These are phyloP conservation scores for Scortum barcoo DNA, from an alignment of 2,113 vertebrate species.

Conservation along the genomic window DNA sequence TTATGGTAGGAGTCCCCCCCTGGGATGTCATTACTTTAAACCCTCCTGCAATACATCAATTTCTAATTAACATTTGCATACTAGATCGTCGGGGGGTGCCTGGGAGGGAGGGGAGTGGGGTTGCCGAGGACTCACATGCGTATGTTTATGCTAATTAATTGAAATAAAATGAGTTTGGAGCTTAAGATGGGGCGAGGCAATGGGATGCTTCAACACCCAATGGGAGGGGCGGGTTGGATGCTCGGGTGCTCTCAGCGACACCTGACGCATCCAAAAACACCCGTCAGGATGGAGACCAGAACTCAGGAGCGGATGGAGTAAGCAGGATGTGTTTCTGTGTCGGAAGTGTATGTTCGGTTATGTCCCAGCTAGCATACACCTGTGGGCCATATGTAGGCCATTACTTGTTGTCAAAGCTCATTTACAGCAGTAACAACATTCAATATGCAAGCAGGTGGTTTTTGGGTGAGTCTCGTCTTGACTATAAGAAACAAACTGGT, in stretches of 20 bases:
- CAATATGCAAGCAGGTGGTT: neutral
- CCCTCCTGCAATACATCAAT: conserved; percentile 79
- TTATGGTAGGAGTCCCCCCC: conserved; percentile 53
- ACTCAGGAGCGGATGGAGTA: neutral
- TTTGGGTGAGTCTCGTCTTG: neutral
- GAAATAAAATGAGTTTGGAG: conserved; percentile 74
- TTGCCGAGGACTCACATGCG: neutral
- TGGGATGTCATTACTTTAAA: conserved; percentile 78
- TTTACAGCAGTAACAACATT: neutral
- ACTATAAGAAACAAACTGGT: too few species aligned
- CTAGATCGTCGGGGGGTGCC: conserved; percentile 56
- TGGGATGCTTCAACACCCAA: conserved; percentile 50
- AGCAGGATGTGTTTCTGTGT: neutral
- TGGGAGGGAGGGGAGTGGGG: conserved; percentile 12
- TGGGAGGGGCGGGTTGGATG: conserved; percentile 45
- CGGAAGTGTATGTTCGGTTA: neutral
- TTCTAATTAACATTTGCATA: conserved; percentile 81
- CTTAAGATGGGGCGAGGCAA: conserved; percentile 57
- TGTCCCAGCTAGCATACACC: conserved; percentile 1
- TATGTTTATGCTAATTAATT: conserved; percentile 80
- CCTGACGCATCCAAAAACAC: conserved; percentile 39
- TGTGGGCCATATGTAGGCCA: neutral
- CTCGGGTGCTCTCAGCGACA: conserved; percentile 24
- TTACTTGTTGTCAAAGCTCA: neutral
- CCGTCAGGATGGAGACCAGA: conserved; percentile 20